Evolutionary conservation across 2,113 vertebrate genomes (phyloP).

Genomic region (Carassius auratus): DNA sequence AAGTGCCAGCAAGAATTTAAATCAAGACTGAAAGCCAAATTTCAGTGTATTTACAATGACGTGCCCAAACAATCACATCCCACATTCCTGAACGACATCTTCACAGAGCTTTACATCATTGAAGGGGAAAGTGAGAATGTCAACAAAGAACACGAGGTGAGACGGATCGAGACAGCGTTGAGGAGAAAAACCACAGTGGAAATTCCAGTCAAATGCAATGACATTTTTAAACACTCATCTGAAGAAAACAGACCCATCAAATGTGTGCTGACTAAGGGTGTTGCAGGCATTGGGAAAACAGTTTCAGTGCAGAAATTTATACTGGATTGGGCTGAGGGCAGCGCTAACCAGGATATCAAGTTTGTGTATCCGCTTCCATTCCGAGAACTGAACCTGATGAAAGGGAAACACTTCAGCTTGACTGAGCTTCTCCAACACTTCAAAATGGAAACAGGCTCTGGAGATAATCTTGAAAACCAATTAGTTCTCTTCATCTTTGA

Average conservation of each 20-base stretch:
- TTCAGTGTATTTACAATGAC: constrained; percentile 32
- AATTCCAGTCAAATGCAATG: constrained; percentile 46
- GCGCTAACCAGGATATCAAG: constrained; percentile 39
- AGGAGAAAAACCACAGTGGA: constrained; percentile 36
- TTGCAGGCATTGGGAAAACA: constrained; percentile 44
- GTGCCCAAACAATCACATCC: constrained; percentile 1
- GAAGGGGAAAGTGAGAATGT: constrained; percentile 44
- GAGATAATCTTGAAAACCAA: not conserved
- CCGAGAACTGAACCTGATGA: constrained; percentile 50
- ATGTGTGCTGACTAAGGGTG: constrained; percentile 48
- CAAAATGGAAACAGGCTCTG: constrained; percentile 21
- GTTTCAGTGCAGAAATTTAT: constrained; percentile 50
- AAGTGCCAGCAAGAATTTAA: constrained; percentile 17
- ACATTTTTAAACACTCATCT: constrained; percentile 40
- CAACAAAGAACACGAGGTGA: constrained; percentile 49
- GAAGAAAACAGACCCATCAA: constrained; percentile 20
- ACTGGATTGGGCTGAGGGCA: constrained; percentile 47
- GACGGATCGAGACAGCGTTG: constrained; percentile 47
- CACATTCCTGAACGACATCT: constrained; percentile 44
- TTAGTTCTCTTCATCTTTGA: constrained; percentile 49
- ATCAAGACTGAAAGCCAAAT: constrained; percentile 40
- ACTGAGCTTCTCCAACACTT: constrained; percentile 41
- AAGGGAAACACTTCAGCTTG: constrained; percentile 21
- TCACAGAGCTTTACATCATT: constrained; percentile 56
- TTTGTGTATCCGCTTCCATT: constrained; percentile 50